Evolutionary conservation across 1,140 invertebrate species (phyloP), one percentile per base, ranked within the genome.

Genomic region (Trachymyrmex septentrionalis): DNA sequence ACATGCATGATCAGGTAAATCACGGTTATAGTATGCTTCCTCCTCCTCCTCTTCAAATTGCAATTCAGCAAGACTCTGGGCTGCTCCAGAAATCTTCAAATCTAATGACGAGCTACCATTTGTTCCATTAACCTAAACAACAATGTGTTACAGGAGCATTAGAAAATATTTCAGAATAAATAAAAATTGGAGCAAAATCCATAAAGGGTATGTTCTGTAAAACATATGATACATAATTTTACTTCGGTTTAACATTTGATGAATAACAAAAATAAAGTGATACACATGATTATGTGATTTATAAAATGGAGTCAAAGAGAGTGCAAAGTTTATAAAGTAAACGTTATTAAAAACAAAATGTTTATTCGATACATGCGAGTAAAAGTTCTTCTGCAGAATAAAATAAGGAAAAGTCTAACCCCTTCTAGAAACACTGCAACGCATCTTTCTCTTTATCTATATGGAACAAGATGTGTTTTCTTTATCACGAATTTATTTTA

Each of bases 1-100:
- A 96, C 99, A 99, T 0, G 99, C 99, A 96, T 99, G 98, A 85
- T 98, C 97, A 16, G 99, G 98, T 71, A 99, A 95, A 94, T 99
- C 98, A 94, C 98, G 98, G 92, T 97, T 98, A 93, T 98, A 99
- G 95, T 98, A 98, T 9, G 97, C 97, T 92, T 98, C 98, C 92
- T 99, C 98, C 94, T 99, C 98, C 93, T 99, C 98, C 86, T 97
- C 97, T 93, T 98, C 98, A 94, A 98, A 98, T 92, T 98, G 97
- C 59, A 98, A 93, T 91, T 98, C 98, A 0, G 97, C 97, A 72
- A 98, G 95, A 63, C 96, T 97, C 93, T 97, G 97, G 1, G 97
- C 97, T 38, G 97, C 96, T 86, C 96, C 96, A 6, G 96, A 96
- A 84, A 98, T 96, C 91, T 97, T 97, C 19, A 96, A 95, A 87